Percentiles rank a stretch among this genome's conserved stretches.
Evolutionary conservation across 2,888 invertebrate genomes (phyloP).

Genomic region (Apantesis nais): DNA sequence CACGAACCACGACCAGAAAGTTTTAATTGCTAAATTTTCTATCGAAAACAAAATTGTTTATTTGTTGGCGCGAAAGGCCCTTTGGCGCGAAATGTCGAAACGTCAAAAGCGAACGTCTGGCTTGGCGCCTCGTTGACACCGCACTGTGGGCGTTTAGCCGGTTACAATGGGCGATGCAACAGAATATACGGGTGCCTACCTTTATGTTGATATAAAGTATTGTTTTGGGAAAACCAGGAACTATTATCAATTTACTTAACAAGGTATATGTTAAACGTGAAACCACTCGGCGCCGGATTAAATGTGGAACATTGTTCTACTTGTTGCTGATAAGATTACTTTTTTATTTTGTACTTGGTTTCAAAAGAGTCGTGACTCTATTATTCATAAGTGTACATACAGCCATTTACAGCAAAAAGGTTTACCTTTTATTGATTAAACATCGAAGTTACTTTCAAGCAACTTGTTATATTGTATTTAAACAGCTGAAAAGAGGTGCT

Average conservation of each 20-base stretch:
- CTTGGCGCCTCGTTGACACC: conserved; percentile 55
- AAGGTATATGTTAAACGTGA: not conserved
- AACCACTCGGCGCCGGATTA: not conserved
- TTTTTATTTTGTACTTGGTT: not conserved
- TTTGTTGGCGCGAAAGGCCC: conserved; percentile 39
- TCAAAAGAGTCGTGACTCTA: not conserved
- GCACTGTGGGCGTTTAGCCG: conserved; percentile 49
- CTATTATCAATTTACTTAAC: not conserved
- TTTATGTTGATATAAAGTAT: conserved; percentile 19
- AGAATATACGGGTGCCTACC: conserved; percentile 15
- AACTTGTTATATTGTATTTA: no score
- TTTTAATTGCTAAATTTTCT: conserved; percentile 28
- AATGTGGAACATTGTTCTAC: not conserved
- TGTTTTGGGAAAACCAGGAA: conserved; percentile 6
- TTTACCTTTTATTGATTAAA: not conserved
- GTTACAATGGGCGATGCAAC: conserved; percentile 42
- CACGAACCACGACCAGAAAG: conserved; percentile 10
- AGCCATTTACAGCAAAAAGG: not conserved
- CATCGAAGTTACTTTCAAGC: not conserved
- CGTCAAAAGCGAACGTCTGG: conserved; percentile 55
- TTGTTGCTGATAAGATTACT: not conserved
- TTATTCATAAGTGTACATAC: not conserved
- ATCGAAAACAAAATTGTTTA: conserved; percentile 16
- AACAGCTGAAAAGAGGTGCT: no score
- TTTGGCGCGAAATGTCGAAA: conserved; percentile 51